A percentile compares a stretch with the other conserved stretches of the same genome.
phyloP scores from a whole-genome alignment of 2,113 vertebrate species.

The Pachypanchax playfairii region DNA sequence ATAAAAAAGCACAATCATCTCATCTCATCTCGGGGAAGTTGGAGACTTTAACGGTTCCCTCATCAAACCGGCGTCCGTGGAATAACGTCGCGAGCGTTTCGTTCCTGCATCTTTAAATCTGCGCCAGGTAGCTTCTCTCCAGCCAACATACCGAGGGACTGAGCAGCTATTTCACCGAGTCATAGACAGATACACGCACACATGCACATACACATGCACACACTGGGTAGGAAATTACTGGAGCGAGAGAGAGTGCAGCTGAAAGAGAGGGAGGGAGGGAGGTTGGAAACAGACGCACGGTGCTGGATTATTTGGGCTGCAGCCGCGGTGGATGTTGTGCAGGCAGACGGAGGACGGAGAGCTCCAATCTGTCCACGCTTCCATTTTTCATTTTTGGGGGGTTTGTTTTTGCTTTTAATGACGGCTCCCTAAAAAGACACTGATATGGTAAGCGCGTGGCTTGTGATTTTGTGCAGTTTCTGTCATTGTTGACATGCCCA shows the following conservation, averaged over 20 bases:
- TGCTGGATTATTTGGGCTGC: constrained; percentile 72
- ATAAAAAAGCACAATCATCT: too few species aligned
- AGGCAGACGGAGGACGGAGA: constrained; percentile 50
- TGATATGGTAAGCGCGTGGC: constrained; percentile 69
- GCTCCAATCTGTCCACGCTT: constrained; percentile 41
- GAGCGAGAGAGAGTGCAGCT: constrained; percentile 59
- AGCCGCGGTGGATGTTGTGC: constrained; percentile 72
- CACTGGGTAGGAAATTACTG: constrained; percentile 64
- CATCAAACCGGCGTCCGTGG: background rate
- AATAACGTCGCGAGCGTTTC: constrained; percentile 26
- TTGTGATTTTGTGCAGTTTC: constrained; percentile 8
- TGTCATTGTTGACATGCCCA: constrained; percentile 17
- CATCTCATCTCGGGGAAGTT: too few species aligned
- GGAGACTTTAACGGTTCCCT: background rate
- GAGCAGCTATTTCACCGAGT: constrained; percentile 42
- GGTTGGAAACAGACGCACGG: constrained; percentile 45
- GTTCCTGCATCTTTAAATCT: constrained; percentile 58
- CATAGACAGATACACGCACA: background rate
- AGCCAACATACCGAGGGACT: constrained; percentile 36
- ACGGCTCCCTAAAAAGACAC: constrained; percentile 41
- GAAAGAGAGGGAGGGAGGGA: constrained; percentile 28
- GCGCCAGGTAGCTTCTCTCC: constrained; percentile 52
- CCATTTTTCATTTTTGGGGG: constrained; percentile 21
- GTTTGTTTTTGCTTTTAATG: constrained; percentile 17
- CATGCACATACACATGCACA: background rate